Base-by-base conservation (phyloP, 2,888 invertebrate genomes). In the Tolmerus cingulatus region DNA sequence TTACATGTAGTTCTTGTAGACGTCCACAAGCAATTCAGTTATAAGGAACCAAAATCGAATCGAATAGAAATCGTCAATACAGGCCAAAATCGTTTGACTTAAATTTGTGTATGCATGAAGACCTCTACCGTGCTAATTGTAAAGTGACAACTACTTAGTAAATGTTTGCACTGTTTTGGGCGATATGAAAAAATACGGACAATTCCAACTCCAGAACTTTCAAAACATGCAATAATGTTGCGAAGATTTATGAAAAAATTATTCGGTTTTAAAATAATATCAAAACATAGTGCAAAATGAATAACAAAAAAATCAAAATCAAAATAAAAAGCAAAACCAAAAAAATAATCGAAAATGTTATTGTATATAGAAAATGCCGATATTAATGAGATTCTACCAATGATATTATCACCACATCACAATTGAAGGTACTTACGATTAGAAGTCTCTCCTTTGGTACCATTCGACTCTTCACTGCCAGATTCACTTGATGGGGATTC, bases 401-500 rank as follows among this genome's bases (percentile, higher is more conserved):
- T 23, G 8, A 66, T 51, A 23, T 23, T 23, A 66, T 19, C 9
- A 51, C 1, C 27, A 74, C 12, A 66, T 19, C 9, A 51, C 1
- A 40, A 74, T 14, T 14, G 3, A 76, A 19, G 14, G 23, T 37
- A 88, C 88, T 87, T 87, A 89, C 89, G 89, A 88, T 87, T 89
- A 51, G 87, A 88, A 27, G 87, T 57, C 78, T 92, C 92, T 57
- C 91, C 91, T 89, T 91, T 92, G 86, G 90, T 91, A 51, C 89
- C 89, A 88, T 89, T 90, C 30, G 92, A 92, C 16, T 92, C 90
- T 87, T 91, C 93, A 86, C 92, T 92, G 74, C 91, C 92, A 51
- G 93, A 92, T 88, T 93, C 92, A 87, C 92, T 92, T 12, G 92
- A 91, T 77, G 91, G 92, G 1, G 92, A 90, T 57, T 91, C 92